A percentile compares a stretch with the other conserved stretches of the same genome.
phyloP scores from a whole-genome alignment of 2,113 vertebrate genomes.

The Merops nubicus region DNA sequence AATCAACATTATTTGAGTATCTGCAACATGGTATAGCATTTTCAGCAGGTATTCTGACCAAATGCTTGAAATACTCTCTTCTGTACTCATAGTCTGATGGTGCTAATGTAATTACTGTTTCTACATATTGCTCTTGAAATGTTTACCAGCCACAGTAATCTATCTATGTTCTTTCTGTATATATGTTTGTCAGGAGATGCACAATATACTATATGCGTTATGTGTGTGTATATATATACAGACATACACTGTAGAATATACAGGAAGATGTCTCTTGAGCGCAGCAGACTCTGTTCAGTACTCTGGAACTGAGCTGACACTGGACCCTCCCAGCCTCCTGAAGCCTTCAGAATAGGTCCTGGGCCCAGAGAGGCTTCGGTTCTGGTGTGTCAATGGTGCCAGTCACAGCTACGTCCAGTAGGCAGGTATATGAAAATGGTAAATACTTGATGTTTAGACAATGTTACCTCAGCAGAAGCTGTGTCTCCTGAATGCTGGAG shows the following conservation, averaged over 20 bases:
- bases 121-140: background rate
- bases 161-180: background rate
- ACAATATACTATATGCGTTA: background rate
- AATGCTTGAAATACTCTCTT: background rate
- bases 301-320: background rate
- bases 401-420: background rate
- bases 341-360: background rate
- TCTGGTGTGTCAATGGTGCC: background rate
- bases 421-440: background rate
- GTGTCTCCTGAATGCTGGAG: background rate
- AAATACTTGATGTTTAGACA: rapidly evolving
- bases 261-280: background rate
- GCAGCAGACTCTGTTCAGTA: background rate
- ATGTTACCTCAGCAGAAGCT: background rate
- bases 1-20: background rate
- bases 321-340: background rate
- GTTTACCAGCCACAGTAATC: background rate
- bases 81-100: background rate
- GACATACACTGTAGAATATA: background rate
- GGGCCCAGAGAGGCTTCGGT: background rate
- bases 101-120: background rate
- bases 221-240: background rate
- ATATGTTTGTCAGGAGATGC: background rate
- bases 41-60: background rate
- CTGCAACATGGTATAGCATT: background rate